Evolutionary conservation across 2,113 vertebrate species (phyloP), one percentile per base, ranked within the genome.

Genomic region (Centrocercus urophasianus): DNA sequence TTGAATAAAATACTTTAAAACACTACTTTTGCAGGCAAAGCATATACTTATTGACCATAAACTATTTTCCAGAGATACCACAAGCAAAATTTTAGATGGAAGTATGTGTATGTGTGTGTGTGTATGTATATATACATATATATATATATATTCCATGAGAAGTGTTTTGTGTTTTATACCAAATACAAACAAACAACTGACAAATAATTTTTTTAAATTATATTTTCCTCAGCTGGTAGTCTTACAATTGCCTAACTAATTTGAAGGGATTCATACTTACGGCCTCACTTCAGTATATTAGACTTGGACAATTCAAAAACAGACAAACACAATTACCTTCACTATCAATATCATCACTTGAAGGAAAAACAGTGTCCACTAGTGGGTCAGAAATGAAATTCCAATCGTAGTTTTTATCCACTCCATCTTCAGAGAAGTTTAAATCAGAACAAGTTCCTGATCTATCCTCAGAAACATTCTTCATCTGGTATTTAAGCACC

Each of bases 321-420:
- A 74, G 72, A 24, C 42, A 78, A 73, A 77, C 27, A 27, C 22
- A 66, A 69, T 89, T 98, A 99, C 99, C 99, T 92, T 99, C 98
- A 71, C 98, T 99, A 93, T 99, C 99, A 88, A 98, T 60, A 66
- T 99, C 98, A 74, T 99, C 98, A 83, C 85, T 97, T 30, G 96
- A 96, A 43, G 84, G 93, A 74, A 98, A 97, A 56, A 98, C 95
- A 66, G 93, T 91, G 86, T 98, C 96, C 87, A 98, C 97, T 25
- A 98, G 98, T 40, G 96, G 87, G 22, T 98, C 98, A 32, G 98
- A 98, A 65, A 98, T 87, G 60, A 98, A 98, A 73, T 93, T 97
- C 97, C 98, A 98, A 40, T 99, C 98, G 43, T 96, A 98, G 24
- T 96, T 98, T 95, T 98, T 98, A 40, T 98, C 98, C 36, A 98